Base-by-base conservation (phyloP, 2,888 invertebrate genomes). In the Hipparchia semele region DNA sequence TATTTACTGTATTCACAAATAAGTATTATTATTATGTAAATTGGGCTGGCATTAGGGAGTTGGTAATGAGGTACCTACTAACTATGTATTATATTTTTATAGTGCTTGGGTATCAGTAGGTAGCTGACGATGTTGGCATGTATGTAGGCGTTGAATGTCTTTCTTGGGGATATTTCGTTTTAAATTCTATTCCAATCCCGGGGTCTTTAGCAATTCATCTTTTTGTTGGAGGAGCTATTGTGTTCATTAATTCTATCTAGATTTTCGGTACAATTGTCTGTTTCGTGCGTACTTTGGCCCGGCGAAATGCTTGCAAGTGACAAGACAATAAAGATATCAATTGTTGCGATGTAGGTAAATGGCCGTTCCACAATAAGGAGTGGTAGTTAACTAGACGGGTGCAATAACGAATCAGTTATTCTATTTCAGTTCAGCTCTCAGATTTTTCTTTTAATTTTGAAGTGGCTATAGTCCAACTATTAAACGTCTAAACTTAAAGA, bases 241-340 rank as follows among this genome's bases (percentile, higher is more conserved):
- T 71, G 8, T 59, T 60, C 51, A 49, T 12, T 71, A 49, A 39
- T 62, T 70, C 58, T 49, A 56, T 58, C 58, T 46, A 64, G 39
- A 53, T 59, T 59, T 23, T 59, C 10, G 23, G 49, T 33, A 53
- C 60, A 61, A 2, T 13, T 62, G 68, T 62, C 46, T 62, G 62
- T 51, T 64, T 12, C 33, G 23, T 51, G 64, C 51, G 23, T 51
- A 64, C 23, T 51, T 64, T 51, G 51, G 10, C 64, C 23, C 51
- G 23, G 8, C 67, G 54, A 73, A 61, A 68, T 71, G 61, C 61
- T 73, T 51, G 64, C 71, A 46, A 75, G 67, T 72, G 71, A 70
- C 70, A 75, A 65, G 71, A 71, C 68, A 23, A 51, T 64, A 51
- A 51, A 51, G 51, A 12, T 64, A 51, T 51, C 64, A 51, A 0